Evolutionary conservation across 2,797 vertebrate genomes (phyloP).

Genomic region (Micrastur ruficollis): DNA sequence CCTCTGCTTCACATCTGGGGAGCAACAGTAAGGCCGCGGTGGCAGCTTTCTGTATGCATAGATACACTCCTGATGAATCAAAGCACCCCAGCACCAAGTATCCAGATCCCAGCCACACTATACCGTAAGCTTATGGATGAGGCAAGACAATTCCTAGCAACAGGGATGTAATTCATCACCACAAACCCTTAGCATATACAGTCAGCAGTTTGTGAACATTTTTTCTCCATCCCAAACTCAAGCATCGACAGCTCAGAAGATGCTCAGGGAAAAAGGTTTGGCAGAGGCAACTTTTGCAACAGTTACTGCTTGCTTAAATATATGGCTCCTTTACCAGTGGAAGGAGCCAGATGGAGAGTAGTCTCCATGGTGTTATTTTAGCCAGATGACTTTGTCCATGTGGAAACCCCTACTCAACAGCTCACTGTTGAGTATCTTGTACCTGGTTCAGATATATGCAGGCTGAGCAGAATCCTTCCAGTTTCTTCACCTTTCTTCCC

Average conservation of each 20-base stretch:
- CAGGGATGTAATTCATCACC: not conserved
- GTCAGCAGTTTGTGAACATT: not conserved
- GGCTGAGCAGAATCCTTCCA: not conserved
- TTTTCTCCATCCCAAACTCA: not conserved
- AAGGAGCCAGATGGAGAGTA: not conserved
- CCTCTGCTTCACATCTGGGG: not conserved
- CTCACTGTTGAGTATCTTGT: not conserved
- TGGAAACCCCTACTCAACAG: not conserved
- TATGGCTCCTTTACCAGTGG: not conserved
- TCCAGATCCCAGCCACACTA: not conserved
- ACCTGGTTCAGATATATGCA: not conserved
- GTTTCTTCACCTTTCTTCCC: not conserved
- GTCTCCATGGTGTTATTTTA: not conserved
- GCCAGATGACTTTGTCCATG: not conserved
- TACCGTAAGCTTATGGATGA: fast-evolving
- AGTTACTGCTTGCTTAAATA: not conserved
- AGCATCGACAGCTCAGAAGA: fast-evolving
- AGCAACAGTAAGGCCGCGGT: not conserved
- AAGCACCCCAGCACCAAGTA: not conserved
- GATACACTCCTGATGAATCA: not conserved
- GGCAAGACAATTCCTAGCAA: not conserved
- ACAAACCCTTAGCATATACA: not conserved
- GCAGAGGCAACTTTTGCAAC: not conserved
- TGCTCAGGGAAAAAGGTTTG: not conserved
- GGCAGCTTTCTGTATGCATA: not conserved